Evolutionary conservation across 2,888 invertebrate genomes (phyloP).

Genomic region (Stegophylla sp.): DNA sequence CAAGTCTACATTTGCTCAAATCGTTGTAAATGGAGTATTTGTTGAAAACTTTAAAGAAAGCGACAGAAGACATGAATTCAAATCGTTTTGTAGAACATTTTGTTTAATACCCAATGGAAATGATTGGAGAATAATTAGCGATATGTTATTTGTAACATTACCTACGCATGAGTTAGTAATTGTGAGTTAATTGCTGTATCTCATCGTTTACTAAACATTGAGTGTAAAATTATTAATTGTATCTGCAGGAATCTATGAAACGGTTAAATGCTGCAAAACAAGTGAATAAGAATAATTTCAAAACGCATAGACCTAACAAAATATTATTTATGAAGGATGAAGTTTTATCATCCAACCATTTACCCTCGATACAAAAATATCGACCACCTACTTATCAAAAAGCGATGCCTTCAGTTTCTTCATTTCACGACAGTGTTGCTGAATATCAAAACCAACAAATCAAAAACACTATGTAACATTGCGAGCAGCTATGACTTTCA

Average conservation of each 20-base stretch:
- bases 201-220: background rate
- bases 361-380: too few relatives aligned
- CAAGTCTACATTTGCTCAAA: constrained; percentile 77
- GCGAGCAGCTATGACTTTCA: too few relatives aligned
- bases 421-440: too few relatives aligned
- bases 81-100: constrained; percentile 79
- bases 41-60: constrained; percentile 73
- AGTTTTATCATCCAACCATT: too few relatives aligned
- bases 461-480: too few relatives aligned
- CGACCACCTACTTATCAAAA: too few relatives aligned
- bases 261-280: background rate
- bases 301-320: background rate
- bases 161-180: constrained; percentile 73
- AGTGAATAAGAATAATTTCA: background rate
- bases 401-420: too few relatives aligned
- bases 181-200: constrained; percentile 59
- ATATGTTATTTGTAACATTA: constrained; percentile 78
- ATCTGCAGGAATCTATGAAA: constrained; percentile 15
- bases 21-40: constrained; percentile 86
- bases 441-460: too few relatives aligned
- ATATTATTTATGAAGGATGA: background rate
- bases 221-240: background rate
- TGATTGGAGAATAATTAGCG: constrained; percentile 87
- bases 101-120: constrained; percentile 79
- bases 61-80: constrained; percentile 63